Base-by-base conservation (phyloP, 2,113 vertebrate genomes). In the Gadus macrocephalus region DNA sequence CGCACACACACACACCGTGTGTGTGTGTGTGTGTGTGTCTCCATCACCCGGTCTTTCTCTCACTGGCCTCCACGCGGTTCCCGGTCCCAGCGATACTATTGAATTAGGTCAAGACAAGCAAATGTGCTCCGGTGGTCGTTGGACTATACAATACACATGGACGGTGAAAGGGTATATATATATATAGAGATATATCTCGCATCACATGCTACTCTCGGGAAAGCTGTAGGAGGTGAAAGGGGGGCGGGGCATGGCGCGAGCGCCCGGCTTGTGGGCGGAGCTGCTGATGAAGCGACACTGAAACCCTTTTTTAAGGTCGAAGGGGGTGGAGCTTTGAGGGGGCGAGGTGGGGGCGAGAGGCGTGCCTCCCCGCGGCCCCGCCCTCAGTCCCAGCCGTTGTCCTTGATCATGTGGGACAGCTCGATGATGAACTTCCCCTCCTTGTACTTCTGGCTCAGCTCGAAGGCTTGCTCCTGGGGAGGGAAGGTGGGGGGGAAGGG, bases 361-460 rank as follows among this genome's bases (percentile, higher is more conserved):
- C 60, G 25, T 17, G 9, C 62, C 77, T 14, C 42, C 42, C 42
- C 42, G 8, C 8, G 31, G 2, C 42, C 53, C 70, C 28, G 19
- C 15, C 0, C 77, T 98, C 94, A 98, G 91, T 98, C 96, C 97
- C 96, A 98, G 83, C 96, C 96, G 64, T 98, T 99, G 90, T 98
- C 97, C 86, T 98, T 99, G 91, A 98, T 98, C 97, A 99, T 99
- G 93, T 98, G 97, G 85, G 97, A 96, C 81, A 99, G 92, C 92
- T 98, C 96, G 79, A 98, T 99, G 91, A 99, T 98, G 91, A 95
- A 98, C 91, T 98, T 98, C 84, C 96, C 97, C 93, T 98, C 97
- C 92, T 98, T 99, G 92, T 98, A 99, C 91, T 99, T 99, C 93
- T 99, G 96, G 91, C 96, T 98, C 91, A 96, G 93, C 88, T 99